Base-by-base conservation (phyloP, 2,888 invertebrate genomes). In the Euphydryas editha region DNA sequence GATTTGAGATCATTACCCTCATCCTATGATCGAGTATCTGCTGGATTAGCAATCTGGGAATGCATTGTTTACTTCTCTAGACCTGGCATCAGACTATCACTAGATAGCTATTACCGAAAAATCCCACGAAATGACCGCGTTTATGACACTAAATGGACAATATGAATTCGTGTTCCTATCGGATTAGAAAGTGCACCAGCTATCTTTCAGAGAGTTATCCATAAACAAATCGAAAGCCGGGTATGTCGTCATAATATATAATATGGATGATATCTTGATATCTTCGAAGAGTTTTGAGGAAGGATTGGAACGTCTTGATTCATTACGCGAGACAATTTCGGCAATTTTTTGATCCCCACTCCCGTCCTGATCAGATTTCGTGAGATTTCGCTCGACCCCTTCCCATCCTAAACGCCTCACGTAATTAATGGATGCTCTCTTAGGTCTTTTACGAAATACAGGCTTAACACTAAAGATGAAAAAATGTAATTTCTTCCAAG, bases 1-100 rank as follows among this genome's bases (percentile, higher is more conserved):
- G 5, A 13, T 70, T 7, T 69, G 67, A 37, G 69, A 72, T 10
- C 67, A 69, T 55, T 73, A 73, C 56, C 71, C 70, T 0, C 37
- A 68, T 10, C 70, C 70, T 36, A 44, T 67, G 4, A 69, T 72
- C 15, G 69, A 72, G 15, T 71, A 62, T 20, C 62, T 68, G 42
- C 59, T 69, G 18, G 69, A 71, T 46, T 17, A 21, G n/a, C 39
- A 71, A 20, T 59, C 59, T 0, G 66, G 69, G 3, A 66, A 65
- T 51, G 62, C 24, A 8, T 67, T 49, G 7, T 72, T 70, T 58
- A 72, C 61, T 1, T 65, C 63, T 13, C 37, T 67, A 37, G 68
- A 72, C 24, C 47, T 72, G 10, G 58, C 65, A 37, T 68, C 68
- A 6, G 51, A 58, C 0, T 67, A 72, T 42, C 69, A 72, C 30